Base-by-base conservation (phyloP, 2,888 invertebrate genomes). In the Gymnosoma rotundatum region DNA sequence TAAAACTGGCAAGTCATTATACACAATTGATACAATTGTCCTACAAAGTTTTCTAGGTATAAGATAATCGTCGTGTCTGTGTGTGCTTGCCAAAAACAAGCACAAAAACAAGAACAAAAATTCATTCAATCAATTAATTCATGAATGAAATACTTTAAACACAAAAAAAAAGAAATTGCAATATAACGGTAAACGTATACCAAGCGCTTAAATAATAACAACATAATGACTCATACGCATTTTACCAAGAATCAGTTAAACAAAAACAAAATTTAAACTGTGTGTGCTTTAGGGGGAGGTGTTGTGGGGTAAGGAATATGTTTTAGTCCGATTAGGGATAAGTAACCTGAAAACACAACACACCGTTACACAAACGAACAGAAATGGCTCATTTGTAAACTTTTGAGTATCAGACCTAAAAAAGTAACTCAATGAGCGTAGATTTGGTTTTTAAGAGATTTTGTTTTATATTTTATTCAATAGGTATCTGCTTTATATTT, bases 171-270 rank as follows among this genome's bases (percentile, higher is more conserved):
- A 72, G 52, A 21, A 74, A 21, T 16, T 74, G 48, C 25, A 66
- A 45, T 12, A 54, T 12, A 54, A 38, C 38, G 48, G 48, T 25
- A 64, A 75, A 67, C 61, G 61, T 80, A 74, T 58, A 58, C 18
- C 75, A 81, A 74, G 69, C 58, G 48, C 36, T 63, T 69, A 45
- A 70, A 64, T 21, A 67, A 54, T n/a, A 61, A 70, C 75, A 66
- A 32, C 32, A 32, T 7, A 32, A 32, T 32, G 84, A 84, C 81
- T 84, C 84, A 84, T 80, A 72, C 78, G 58, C 52, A 73, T 64
- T 83, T 84, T 84, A 76, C 73, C 78, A 78, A 81, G 84, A 84
- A 84, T 84, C 66, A 16, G 21, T 72, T 54, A 56, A 70, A 70
- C 78, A 72, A 73, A 48, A 76, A 54, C n/a, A 73, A 67, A 16